Conservation (phyloP, 2,113 vertebrate species). For the Apodemus sylvaticus region DNA sequence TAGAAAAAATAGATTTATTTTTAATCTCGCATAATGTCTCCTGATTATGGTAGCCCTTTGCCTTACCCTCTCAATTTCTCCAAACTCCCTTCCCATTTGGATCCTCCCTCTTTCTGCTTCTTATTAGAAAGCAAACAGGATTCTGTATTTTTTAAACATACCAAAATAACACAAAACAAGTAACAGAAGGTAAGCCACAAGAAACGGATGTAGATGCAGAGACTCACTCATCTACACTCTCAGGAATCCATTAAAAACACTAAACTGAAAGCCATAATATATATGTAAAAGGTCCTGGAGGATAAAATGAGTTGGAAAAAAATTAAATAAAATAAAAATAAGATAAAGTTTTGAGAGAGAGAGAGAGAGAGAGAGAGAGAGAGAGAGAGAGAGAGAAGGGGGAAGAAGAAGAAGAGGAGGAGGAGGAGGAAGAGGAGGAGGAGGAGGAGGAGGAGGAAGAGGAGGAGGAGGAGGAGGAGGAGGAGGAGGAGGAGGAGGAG, state of each 20-base stretch:
- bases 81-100: not conserved
- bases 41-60: not conserved
- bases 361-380: too few species aligned
- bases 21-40: not conserved
- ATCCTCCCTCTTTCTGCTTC: not conserved
- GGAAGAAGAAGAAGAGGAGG: too few species aligned
- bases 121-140: not conserved
- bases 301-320: not conserved
- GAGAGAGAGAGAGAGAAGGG: too few species aligned
- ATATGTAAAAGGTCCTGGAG: not conserved
- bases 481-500: too few species aligned
- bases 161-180: not conserved
- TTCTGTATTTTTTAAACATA: not conserved
- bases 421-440: too few species aligned
- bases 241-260: not conserved
- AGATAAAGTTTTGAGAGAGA: not conserved
- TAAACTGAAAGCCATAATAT: not conserved
- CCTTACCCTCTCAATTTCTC: not conserved
- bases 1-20: not conserved
- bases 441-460: too few species aligned
- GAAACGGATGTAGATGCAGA: not conserved
- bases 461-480: too few species aligned
- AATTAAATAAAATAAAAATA: not conserved
- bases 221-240: not conserved
- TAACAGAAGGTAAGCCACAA: not conserved